Conservation (phyloP, 2,113 vertebrate species). For the Bettongia penicillata region DNA sequence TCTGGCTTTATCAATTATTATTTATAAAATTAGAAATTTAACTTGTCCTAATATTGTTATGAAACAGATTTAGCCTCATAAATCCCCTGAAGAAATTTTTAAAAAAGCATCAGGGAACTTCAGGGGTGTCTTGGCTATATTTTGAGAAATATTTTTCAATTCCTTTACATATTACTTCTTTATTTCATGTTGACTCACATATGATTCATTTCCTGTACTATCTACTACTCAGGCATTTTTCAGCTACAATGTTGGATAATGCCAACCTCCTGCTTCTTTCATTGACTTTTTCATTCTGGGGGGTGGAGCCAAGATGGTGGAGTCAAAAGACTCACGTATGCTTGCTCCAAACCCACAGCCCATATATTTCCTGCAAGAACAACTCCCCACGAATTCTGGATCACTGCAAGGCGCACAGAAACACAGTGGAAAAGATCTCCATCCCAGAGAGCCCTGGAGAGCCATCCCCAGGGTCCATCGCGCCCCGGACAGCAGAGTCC, state of each 20-base stretch:
- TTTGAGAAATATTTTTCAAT: background rate
- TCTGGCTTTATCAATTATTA: background rate
- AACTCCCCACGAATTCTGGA: no score
- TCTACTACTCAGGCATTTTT: background rate
- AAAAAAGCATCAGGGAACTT: background rate
- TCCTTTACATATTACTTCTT: background rate
- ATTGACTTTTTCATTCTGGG: background rate
- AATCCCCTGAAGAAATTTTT: no score
- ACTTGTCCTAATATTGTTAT: background rate
- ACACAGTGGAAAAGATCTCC: no score
- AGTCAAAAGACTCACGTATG: no score
- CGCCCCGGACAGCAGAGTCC: no score
- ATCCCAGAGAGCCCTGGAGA: no score
- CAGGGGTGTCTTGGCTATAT: no score
- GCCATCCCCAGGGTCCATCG: no score
- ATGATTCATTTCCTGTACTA: background rate
- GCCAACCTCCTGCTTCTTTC: background rate
- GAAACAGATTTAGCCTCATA: background rate
- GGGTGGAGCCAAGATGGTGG: no score
- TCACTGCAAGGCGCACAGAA: no score
- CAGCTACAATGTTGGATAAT: background rate
- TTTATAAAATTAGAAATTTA: background rate
- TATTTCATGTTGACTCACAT: background rate
- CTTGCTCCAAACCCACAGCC: no score
- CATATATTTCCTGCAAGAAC: no score